These are phyloP conservation scores for Platygyra sinensis DNA, from an alignment of 64 coral and sea anemone genomes.

Conservation along the genomic window DNA sequence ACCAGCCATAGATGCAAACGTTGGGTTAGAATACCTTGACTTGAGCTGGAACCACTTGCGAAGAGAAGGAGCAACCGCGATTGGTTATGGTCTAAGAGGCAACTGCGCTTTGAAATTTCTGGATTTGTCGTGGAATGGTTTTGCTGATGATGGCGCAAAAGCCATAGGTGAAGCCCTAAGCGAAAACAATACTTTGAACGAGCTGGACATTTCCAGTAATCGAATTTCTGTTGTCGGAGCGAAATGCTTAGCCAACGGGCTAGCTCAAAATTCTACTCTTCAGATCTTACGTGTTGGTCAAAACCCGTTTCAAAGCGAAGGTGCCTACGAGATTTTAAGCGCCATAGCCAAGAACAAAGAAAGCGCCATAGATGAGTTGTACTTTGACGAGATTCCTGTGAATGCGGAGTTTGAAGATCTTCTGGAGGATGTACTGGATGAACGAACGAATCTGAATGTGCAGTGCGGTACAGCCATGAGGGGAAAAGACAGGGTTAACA, in stretches of 20 bases:
- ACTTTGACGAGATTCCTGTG: constrained; percentile 86
- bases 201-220: constrained; percentile 85
- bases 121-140: constrained; percentile 93
- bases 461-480: constrained; percentile 78
- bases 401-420: constrained; percentile 77
- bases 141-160: constrained; percentile 87
- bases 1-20: constrained; percentile 85
- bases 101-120: constrained; percentile 85
- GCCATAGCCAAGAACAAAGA: constrained; percentile 65
- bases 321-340: constrained; percentile 57
- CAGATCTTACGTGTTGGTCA: constrained; percentile 62
- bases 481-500: constrained; percentile 78
- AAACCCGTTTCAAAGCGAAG: constrained; percentile 59
- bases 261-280: constrained; percentile 67
- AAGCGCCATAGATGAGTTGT: constrained; percentile 69
- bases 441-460: constrained; percentile 68
- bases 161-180: constrained; percentile 69
- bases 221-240: constrained; percentile 76
- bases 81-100: constrained; percentile 65
- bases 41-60: constrained; percentile 92
- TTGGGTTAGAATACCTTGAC: constrained; percentile 89
- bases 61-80: constrained; percentile 68
- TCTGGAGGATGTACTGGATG: constrained; percentile 71
- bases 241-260: constrained; percentile 57
- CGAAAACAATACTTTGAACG: constrained; percentile 71